Evolutionary conservation across 2,113 vertebrate genomes (phyloP).

Genomic region (Halcyon senegalensis): DNA sequence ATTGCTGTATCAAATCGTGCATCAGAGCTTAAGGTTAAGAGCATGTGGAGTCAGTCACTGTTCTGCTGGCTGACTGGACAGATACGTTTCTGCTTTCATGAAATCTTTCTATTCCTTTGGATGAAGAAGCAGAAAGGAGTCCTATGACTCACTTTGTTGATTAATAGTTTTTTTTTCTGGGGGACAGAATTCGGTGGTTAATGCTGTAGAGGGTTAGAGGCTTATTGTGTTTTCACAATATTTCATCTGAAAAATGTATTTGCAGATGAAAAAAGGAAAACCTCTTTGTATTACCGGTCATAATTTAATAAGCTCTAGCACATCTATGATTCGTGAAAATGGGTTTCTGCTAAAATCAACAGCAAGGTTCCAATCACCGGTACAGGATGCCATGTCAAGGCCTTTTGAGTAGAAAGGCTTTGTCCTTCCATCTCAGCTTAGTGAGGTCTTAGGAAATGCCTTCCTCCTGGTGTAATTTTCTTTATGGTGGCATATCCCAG

Average conservation of each 20-base stretch:
- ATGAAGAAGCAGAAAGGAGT: background rate
- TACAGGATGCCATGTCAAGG: background rate
- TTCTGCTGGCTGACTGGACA: background rate
- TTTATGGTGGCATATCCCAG: background rate
- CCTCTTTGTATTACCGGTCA: background rate
- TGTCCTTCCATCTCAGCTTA: background rate
- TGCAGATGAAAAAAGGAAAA: background rate
- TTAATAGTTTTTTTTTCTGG: background rate
- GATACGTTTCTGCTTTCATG: background rate
- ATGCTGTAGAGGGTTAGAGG: background rate
- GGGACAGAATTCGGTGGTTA: background rate
- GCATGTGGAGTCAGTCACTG: background rate
- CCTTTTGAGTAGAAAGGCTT: background rate
- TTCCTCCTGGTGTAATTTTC: background rate
- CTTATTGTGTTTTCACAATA: background rate
- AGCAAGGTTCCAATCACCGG: background rate
- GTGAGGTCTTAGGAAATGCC: background rate
- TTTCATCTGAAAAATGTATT: background rate
- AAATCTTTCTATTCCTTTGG: background rate
- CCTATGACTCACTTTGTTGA: background rate
- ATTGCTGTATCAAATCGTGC: background rate
- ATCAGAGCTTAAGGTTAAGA: background rate
- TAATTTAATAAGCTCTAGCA: rapidly evolving
- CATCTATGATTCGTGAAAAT: background rate
- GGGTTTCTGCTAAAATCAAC: background rate